These are phyloP conservation scores for Mesocricetus auratus DNA, from an alignment of 2,113 vertebrate genomes.

Conservation along the genomic window DNA sequence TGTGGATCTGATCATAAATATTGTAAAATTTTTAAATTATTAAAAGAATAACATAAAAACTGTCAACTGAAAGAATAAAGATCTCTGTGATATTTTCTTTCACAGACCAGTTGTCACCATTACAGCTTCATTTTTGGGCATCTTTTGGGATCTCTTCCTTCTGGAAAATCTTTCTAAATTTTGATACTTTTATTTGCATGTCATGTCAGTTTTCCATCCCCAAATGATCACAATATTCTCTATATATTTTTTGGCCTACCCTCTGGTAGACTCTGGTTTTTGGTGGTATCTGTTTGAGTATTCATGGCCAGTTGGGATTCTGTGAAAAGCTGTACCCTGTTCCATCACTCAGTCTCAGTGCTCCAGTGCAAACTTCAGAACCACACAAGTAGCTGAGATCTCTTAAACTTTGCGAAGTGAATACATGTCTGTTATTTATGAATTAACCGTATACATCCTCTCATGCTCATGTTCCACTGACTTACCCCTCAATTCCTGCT, in stretches of 20 bases:
- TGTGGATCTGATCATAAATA: not conserved
- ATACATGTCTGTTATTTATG: not conserved
- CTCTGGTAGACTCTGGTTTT: fast-evolving
- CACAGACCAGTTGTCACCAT: not conserved
- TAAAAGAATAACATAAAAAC: not conserved
- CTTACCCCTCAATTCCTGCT: not conserved
- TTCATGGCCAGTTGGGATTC: not conserved
- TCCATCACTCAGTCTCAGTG: too few relatives aligned
- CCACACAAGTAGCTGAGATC: not conserved
- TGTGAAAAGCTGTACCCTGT: fast-evolving
- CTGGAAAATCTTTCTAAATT: not conserved
- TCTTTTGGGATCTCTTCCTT: not conserved
- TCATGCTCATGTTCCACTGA: not conserved
- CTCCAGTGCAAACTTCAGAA: not conserved
- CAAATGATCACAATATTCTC: too few relatives aligned
- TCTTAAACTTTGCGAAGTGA: not conserved
- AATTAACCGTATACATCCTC: not conserved
- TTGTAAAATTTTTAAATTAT: not conserved
- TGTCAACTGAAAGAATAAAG: not conserved
- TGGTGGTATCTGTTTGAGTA: fast-evolving
- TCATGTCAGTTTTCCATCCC: not conserved
- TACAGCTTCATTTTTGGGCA: not conserved
- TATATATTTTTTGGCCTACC: not conserved
- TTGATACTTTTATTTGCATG: not conserved
- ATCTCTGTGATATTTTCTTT: not conserved